These are phyloP conservation scores for Anolis sagrei DNA, from an alignment of 2,113 vertebrate species.

Conservation along the genomic window DNA sequence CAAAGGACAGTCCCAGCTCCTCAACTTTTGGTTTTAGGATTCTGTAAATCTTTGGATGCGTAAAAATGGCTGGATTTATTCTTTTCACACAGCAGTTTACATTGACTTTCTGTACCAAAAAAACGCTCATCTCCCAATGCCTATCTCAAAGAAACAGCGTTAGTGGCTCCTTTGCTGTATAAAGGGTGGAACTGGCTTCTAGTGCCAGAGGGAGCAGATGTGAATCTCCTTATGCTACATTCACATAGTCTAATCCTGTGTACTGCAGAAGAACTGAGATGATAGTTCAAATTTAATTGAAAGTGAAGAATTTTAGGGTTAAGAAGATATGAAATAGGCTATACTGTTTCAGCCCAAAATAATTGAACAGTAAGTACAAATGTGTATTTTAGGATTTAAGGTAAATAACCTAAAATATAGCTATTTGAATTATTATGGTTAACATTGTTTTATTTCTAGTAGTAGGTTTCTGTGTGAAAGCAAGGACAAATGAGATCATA, in stretches of 20 bases:
- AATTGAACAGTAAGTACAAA: not conserved
- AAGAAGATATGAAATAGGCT: not conserved
- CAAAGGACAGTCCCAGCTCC: not conserved
- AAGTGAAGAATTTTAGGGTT: not conserved
- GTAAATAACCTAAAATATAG: conserved; percentile 1
- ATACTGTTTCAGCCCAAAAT: not conserved
- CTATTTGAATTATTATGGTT: not conserved
- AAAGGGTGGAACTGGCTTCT: not conserved
- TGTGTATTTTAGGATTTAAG: not conserved
- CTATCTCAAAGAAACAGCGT: not conserved
- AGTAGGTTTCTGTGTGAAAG: not conserved
- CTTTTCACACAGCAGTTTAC: not conserved
- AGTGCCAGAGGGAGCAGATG: not conserved
- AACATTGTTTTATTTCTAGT: not conserved
- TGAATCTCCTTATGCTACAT: not conserved
- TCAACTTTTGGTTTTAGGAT: not conserved
- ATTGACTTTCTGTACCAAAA: not conserved
- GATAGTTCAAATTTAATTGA: not conserved
- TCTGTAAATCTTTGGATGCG: not conserved
- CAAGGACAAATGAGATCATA: not conserved
- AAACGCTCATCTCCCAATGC: not conserved
- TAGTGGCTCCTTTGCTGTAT: not conserved
- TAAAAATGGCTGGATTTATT: not conserved
- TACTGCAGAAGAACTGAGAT: not conserved
- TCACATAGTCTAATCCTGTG: not conserved